Base-by-base conservation (phyloP, 2,888 invertebrate genomes). In the Graphium colonna region DNA sequence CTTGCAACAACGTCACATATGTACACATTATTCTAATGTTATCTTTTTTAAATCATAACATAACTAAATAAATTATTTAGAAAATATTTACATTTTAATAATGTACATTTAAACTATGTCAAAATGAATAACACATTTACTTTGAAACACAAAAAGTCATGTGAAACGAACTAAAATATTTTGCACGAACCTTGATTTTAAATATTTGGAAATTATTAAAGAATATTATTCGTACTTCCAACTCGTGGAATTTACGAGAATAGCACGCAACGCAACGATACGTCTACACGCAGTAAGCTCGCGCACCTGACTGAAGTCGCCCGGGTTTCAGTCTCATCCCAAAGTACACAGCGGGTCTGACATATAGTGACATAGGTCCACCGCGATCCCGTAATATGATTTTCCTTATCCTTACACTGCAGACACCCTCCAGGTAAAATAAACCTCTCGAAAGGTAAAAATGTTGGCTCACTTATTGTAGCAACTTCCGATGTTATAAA, bases 271-370 rank as follows among this genome's bases (percentile, higher is more conserved):
- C 5, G 1, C n/a, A 3, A 1, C 12, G 36, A 38, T 7, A 46
- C 48, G 44, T 53, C 48, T 15, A 28, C 9, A 44, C 48, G 17
- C 48, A 13, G 17, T 17, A 48, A 39, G 18, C 3, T 26, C 53
- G 53, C 53, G 53, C 44, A 53, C 53, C 53, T 53, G 39, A 53
- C 53, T 53, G 48, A 17, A n/a, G n/a, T n/a, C 36, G 33, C 16
- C 43, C 12, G 26, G 42, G 41, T 18, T 13, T 33, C 15, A 43
- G 15, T 47, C 38, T 31, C 36, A 13, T n/a, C 12, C 36, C 36
- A 40, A 48, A 48, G 39, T 31, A 51, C 42, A 13, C 17, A 39
- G 28, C 21, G 21, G 21, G 48, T 31, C n/a, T 18, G 39, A n/a
- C 28, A 36, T 42, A 42, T 18, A 44, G 43, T 49, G 28, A 28